Percentiles rank a stretch among this genome's conserved stretches.
These are phyloP conservation scores for Dolomedes plantarius DNA, from an alignment of 2,888 invertebrate species.

Conservation along the genomic window DNA sequence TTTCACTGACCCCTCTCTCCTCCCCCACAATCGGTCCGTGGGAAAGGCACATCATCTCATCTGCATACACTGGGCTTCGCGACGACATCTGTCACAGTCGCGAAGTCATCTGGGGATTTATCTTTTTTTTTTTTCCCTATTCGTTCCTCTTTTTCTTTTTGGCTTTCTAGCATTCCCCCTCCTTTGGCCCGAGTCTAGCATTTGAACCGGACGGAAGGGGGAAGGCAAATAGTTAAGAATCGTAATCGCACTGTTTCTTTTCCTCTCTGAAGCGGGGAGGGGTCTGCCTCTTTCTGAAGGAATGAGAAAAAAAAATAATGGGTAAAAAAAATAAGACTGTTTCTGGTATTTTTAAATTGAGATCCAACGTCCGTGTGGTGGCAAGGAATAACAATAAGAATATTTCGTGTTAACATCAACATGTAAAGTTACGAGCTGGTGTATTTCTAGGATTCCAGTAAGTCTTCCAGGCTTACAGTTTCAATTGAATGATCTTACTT, in stretches of 20 bases:
- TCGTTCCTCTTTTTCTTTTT: neutral
- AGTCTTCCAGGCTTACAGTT: too few relatives aligned
- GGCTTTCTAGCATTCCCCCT: too few relatives aligned
- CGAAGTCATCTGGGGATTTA: conserved; percentile 14
- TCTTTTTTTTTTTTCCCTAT: neutral
- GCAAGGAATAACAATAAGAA: neutral
- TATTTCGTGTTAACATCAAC: too few relatives aligned
- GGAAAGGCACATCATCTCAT: conserved; percentile 13
- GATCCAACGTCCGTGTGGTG: neutral
- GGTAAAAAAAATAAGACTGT: too few relatives aligned
- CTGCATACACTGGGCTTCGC: conserved; percentile 31
- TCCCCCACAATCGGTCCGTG: neutral
- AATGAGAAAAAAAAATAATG: too few relatives aligned
- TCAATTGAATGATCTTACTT: too few relatives aligned
- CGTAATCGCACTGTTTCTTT: conserved; percentile 8
- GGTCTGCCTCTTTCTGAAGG: too few relatives aligned
- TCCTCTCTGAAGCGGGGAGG: neutral
- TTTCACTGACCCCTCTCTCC: neutral
- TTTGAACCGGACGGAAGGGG: neutral
- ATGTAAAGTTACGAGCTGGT: too few relatives aligned
- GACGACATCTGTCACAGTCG: conserved; percentile 19
- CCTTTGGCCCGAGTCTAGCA: neutral
- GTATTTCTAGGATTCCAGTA: too few relatives aligned
- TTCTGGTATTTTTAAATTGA: too few relatives aligned
- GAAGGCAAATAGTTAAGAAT: conserved; percentile 7